Conservation (phyloP, 2,888 invertebrate species). For the Apotomis betuletana region DNA sequence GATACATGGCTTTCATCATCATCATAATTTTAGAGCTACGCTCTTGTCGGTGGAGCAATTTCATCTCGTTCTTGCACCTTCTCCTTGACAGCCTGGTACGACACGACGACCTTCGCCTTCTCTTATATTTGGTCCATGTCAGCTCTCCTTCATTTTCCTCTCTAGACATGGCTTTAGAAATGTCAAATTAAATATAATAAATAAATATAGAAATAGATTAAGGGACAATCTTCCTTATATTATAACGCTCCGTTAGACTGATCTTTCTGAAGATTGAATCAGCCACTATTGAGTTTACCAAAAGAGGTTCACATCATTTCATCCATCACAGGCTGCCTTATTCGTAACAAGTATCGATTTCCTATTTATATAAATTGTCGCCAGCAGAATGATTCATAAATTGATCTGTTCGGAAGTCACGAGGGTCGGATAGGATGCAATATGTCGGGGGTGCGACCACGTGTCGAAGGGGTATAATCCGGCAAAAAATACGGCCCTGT, state of each 20-base stretch:
- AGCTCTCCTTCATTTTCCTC: no score
- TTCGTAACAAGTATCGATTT: constrained; percentile 36
- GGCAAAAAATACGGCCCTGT: constrained; percentile 69
- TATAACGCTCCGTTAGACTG: neutral
- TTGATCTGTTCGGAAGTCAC: constrained; percentile 70
- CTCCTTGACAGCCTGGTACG: no score
- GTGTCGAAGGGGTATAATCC: constrained; percentile 79
- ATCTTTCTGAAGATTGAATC: neutral
- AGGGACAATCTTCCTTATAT: no score
- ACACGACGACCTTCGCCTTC: no score
- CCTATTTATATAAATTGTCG: constrained; percentile 40
- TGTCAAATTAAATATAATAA: no score
- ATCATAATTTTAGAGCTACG: no score
- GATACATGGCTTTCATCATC: no score
- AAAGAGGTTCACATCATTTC: neutral
- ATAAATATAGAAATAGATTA: no score
- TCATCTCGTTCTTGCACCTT: no score
- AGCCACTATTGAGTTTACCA: neutral
- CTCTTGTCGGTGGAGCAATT: no score
- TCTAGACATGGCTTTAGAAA: no score
- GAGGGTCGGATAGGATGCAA: constrained; percentile 67
- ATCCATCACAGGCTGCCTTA: constrained; percentile 9
- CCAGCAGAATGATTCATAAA: constrained; percentile 67
- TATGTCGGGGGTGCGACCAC: constrained; percentile 72
- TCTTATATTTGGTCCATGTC: no score